Evolutionary conservation across 2,888 invertebrate species (phyloP), one percentile per base, ranked within the genome.

Genomic region (Dicycla oo): DNA sequence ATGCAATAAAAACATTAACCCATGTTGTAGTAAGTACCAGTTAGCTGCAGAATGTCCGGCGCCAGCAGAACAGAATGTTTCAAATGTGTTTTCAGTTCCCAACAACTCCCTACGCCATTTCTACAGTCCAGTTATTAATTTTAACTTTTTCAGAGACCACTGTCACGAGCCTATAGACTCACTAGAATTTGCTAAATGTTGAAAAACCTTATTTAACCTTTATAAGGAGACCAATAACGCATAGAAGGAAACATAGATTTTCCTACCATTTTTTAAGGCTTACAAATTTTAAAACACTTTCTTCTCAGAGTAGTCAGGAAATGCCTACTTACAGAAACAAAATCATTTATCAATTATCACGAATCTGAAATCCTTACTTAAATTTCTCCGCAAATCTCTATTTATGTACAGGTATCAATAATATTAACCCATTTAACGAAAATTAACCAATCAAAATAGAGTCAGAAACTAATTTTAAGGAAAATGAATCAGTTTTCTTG

Each of bases 401-500:
- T 30, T 30, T 30, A n/a, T n/a, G n/a, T n/a, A n/a, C n/a, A n/a
- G n/a, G n/a, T n/a, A n/a, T n/a, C n/a, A 58, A 43, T n/a, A 0
- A 30, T 49, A 45, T 53, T 11, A 51, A 45, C 15, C 13, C 23
- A 51, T 54, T 54, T 13, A 58, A 34, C 3, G 13, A 47, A 51
- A 56, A 53, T 20, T 11, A 38, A 38, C 38, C 8, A 18, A 49
- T 51, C 45, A 34, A 40, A 69, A 65, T 30, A 20, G 11, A 56
- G 38, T 56, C 11, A 3, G 3, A 43, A 61, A 57, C 49, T 61
- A 43, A 45, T 62, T 58, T 65, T 18, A 26, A 10, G 7, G 53
- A 40, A 56, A 76, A 51, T 56, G 13, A 64, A 67, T 63, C 49
- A 47, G 51, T 73, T 81, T 72, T 54, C 56, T 43, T 56, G 47